Evolutionary conservation across 2,797 vertebrate genomes (phyloP), one percentile per base, ranked within the genome.

Genomic region (Spinus pinus): DNA sequence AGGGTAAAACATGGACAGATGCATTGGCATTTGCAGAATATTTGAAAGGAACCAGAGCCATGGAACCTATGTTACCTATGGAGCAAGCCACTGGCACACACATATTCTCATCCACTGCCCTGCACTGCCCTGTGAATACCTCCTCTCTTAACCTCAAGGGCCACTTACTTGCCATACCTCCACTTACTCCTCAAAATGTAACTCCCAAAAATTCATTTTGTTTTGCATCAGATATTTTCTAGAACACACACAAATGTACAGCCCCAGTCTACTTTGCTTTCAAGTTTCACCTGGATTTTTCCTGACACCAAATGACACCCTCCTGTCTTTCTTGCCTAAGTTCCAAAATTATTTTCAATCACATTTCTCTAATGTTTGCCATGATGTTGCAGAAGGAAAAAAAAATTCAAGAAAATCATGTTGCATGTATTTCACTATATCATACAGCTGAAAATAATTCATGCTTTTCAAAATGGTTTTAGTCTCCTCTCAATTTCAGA

Each of bases 151-250:
- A 61, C 16, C 7, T 53, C 25, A 65, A 78, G 14, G 16, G 51
- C 7, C 44, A 35, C 23, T 50, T 78, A 27, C 6, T n/a, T 73
- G 24, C 31, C 39, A 44, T 18, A 39, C 6, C 22, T 74, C 31
- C 1, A 0, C 35, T 81, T 73, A 50, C 3, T 64, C 6, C 24
- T 22, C 24, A 79, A 75, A 80, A 82, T 0, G 0, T 30, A 46
- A 56, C 13, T 72, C 25, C 18, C 28, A 17, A 49, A n/a, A 61
- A n/a, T 44, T 64, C 2, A 44, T 13, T 64, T 46, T 7, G 9
- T n/a, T 83, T 81, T 27, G 35, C 22, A 23, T 20, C 18, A 44
- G 19, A 5, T 44, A 46, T 50, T 66, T 66, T 51, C 58, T 58
- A 67, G 19, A 79, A 41, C 28, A 58, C 6, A 46, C 3, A 35